A percentile compares a stretch with the other conserved stretches of the same genome.
Evolutionary conservation across 1,140 invertebrate genomes (phyloP).

Genomic region (Aricia agestis): DNA sequence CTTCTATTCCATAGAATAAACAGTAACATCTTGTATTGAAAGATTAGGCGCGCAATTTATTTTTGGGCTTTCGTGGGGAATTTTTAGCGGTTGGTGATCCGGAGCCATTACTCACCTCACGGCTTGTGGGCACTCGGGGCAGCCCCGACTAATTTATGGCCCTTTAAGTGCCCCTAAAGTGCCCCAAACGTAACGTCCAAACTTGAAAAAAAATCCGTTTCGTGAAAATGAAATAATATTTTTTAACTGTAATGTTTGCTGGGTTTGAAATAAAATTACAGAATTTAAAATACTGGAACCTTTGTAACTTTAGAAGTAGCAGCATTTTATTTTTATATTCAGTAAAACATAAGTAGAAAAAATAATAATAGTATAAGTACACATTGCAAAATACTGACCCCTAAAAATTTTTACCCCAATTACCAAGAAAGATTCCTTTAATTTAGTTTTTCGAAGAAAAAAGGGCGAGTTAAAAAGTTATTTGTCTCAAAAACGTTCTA

Average conservation of each 20-base stretch:
- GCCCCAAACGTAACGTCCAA: constrained; percentile 45
- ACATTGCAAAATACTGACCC: too few species aligned
- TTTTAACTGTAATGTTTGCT: too few species aligned
- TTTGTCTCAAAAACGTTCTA: not conserved
- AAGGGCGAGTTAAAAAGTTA: not conserved
- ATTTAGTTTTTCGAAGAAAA: not conserved
- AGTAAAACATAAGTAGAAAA: not conserved
- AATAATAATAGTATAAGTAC: not conserved
- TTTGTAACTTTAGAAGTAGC: too few species aligned
- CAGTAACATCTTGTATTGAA: constrained; percentile 13
- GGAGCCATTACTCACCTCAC: constrained; percentile 66
- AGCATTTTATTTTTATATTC: not conserved
- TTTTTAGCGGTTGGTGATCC: constrained; percentile 56
- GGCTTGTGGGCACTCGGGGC: constrained; percentile 46
- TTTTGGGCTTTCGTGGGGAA: constrained; percentile 37
- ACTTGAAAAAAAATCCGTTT: constrained; percentile 38
- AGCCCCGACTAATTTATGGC: constrained; percentile 64
- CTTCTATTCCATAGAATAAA: not conserved
- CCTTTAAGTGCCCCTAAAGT: constrained; percentile 65
- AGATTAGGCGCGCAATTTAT: constrained; percentile 39
- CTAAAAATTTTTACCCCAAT: not conserved
- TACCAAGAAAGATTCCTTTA: not conserved
- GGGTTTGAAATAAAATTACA: too few species aligned
- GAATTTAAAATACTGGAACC: too few species aligned
- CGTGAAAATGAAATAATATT: not conserved